Conservation (phyloP, 2,797 vertebrate species). For the Brotula barbata region DNA sequence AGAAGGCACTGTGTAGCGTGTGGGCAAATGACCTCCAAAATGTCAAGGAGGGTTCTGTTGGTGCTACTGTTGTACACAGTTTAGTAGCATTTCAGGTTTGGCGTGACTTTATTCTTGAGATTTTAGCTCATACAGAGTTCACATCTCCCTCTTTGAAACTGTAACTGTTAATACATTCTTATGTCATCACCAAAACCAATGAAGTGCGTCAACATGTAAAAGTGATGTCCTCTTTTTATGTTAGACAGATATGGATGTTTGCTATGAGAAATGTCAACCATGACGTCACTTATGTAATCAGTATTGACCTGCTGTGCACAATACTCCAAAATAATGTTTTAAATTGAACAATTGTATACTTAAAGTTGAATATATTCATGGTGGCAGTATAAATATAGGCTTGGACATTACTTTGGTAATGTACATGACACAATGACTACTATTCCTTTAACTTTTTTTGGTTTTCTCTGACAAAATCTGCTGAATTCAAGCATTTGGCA, state of each 20-base stretch:
- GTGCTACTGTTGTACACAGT: too few species aligned
- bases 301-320: constrained; percentile 9
- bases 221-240: not conserved
- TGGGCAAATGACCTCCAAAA: too few species aligned
- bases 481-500: constrained; percentile 32
- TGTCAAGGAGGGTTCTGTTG: too few species aligned
- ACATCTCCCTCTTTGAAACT: too few species aligned
- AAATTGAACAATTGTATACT: constrained; percentile 5
- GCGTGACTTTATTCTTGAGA: too few species aligned
- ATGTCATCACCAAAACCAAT: too few species aligned
- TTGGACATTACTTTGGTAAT: constrained; percentile 14
- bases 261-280: constrained; percentile 23
- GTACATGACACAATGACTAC: constrained; percentile 20
- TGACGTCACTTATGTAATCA: constrained; percentile 11
- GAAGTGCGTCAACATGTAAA: too few species aligned
- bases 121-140: too few species aligned
- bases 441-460: not conserved
- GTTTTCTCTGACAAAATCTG: constrained; percentile 5
- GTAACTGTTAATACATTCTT: too few species aligned
- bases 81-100: too few species aligned
- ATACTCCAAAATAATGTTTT: not conserved
- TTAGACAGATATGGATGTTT: not conserved
- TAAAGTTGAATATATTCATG: constrained; percentile 25
- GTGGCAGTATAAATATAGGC: constrained; percentile 22
- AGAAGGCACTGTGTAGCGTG: too few species aligned